Conservation (phyloP, 2,797 vertebrate genomes). For the Nannoperca obscura region DNA sequence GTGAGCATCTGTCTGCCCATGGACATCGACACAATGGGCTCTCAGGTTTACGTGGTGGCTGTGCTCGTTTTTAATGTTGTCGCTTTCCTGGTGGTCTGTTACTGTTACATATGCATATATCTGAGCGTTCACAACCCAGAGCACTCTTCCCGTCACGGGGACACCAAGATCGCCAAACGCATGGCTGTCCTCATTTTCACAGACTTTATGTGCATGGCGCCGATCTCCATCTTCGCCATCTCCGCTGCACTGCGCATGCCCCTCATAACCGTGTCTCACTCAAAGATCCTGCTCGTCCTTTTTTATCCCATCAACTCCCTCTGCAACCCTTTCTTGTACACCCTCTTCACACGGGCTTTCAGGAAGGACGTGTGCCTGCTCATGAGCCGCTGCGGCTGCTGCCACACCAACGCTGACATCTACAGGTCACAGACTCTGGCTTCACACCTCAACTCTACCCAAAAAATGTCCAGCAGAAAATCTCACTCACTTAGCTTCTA, state of each 20-base stretch:
- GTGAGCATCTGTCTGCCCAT: constrained; percentile 96
- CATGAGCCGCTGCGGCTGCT: constrained; percentile 88
- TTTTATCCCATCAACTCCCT: constrained; percentile 97
- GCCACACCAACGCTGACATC: constrained; percentile 80
- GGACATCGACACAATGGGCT: constrained; percentile 89
- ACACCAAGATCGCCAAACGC: constrained; percentile 92
- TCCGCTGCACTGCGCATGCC: constrained; percentile 92
- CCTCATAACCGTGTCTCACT: constrained; percentile 94
- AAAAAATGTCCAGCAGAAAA: constrained; percentile 57
- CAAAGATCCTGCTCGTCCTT: constrained; percentile 93
- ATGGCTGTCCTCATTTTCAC: constrained; percentile 97
- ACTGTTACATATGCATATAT: constrained; percentile 93
- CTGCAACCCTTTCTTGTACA: constrained; percentile 95
- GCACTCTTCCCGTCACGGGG: constrained; percentile 86
- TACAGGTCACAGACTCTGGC: constrained; percentile 86
- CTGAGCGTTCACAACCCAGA: constrained; percentile 90
- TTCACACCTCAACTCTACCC: constrained; percentile 73
- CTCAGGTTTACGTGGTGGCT: constrained; percentile 90
- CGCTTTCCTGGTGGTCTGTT: constrained; percentile 90
- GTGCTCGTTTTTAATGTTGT: constrained; percentile 88
- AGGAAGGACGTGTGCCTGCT: constrained; percentile 89
- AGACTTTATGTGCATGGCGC: constrained; percentile 94
- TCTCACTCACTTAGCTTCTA: constrained; percentile 70
- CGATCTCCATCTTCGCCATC: constrained; percentile 96
- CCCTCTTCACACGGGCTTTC: constrained; percentile 94